A percentile compares a stretch with the other conserved stretches of the same genome.
Evolutionary conservation across 1,140 invertebrate genomes (phyloP).

Genomic region (Oscheius sp.): DNA sequence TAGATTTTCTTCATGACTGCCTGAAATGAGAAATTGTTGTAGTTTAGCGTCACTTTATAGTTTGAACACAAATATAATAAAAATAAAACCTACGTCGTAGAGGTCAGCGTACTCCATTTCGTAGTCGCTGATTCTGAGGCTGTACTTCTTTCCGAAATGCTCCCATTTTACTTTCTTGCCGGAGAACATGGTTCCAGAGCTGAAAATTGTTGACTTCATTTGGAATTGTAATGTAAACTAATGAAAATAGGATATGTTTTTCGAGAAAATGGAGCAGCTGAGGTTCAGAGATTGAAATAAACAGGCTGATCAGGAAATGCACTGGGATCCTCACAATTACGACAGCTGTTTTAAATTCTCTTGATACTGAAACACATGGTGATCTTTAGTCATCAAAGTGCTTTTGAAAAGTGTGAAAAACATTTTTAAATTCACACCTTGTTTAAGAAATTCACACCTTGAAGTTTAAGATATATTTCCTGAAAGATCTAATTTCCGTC

Average conservation of each 20-base stretch:
- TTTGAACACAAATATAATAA: neutral
- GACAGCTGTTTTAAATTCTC: too few relatives aligned
- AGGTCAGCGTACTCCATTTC: conserved; percentile 48
- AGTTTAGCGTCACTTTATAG: neutral
- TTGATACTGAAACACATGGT: too few relatives aligned
- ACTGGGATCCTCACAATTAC: too few relatives aligned
- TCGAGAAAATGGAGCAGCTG: neutral
- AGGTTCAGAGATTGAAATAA: neutral
- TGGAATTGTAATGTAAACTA: neutral
- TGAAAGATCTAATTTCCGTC: neutral
- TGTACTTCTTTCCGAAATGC: conserved; percentile 52
- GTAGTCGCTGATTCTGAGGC: conserved; percentile 42
- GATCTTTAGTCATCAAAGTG: too few relatives aligned
- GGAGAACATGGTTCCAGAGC: conserved; percentile 37
- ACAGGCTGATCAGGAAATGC: neutral
- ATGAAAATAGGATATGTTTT: neutral
- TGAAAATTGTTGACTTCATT: conserved; percentile 6
- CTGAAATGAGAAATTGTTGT: conserved; percentile 22
- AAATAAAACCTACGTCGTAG: conserved; percentile 38
- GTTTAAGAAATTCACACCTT: neutral
- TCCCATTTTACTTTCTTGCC: conserved; percentile 50
- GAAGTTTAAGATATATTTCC: neutral
- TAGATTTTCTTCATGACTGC: conserved; percentile 48
- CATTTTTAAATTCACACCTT: neutral
- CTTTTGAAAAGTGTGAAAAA: neutral